Evolutionary conservation across 2,113 vertebrate genomes (phyloP), one percentile per base, ranked within the genome.

Genomic region (Morphnarchus princeps): DNA sequence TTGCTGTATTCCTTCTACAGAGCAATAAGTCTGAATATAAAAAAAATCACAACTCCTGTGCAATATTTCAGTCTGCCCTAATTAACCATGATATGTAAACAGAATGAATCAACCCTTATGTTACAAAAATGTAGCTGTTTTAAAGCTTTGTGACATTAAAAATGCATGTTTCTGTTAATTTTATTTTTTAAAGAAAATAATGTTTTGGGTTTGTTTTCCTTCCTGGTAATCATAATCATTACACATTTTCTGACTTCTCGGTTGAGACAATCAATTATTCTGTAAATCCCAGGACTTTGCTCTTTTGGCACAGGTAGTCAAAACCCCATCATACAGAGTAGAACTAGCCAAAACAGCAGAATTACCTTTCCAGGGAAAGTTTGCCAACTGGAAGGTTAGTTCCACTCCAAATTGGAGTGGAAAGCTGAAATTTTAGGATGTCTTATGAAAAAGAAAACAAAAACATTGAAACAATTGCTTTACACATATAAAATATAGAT

Each of bases 251-350:
- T 89, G 57, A 50, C 15, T 87, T 70, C 31, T 67, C 43, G 70
- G 16, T 32, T 59, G n/a, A 94, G 22, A 79, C 72, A 78, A 58
- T 76, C 2, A 79, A 83, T 84, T 74, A 40, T 42, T 87, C 52
- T 36, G 31, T 47, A 83, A 80, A 77, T 54, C 61, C 20, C 24
- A 57, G n/a, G 47, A 76, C 10, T 71, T 86, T 13, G 63, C 5
- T 87, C 2, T 50, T 62, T 74, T 55, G 52, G 26, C 32, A 71
- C 10, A 26, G 22, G 20, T 20, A 71, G 10, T 38, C 36, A 94
- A 77, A 83, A 3, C 1, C 13, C 5, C 47, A 24, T 40, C n/a
- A n/a, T 0, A 29, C 10, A 62, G 2, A 74, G 1, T 0, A 66
- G 52, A 87, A 47, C 9, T 36, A n/a, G 3, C 21, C 38, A 54